These are phyloP conservation scores for Plectrocnemia conspersa DNA, from an alignment of 1,140 invertebrate genomes.

Conservation along the genomic window DNA sequence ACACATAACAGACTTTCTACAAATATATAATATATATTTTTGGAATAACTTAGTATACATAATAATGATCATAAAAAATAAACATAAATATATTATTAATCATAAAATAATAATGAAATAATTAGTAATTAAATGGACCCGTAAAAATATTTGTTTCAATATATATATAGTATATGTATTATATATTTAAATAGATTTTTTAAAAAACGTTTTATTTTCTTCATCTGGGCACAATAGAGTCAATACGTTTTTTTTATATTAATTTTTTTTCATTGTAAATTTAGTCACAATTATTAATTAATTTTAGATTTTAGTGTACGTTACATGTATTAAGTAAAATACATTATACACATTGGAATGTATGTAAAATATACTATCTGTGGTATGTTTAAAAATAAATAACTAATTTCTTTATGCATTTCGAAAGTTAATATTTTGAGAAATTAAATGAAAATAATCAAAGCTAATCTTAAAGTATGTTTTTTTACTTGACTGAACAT, in stretches of 20 bases:
- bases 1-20: neutral
- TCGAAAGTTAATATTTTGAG: too few relatives aligned
- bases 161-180: too few relatives aligned
- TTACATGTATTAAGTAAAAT: neutral
- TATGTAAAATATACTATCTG: neutral
- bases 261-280: neutral
- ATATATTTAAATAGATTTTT: constrained; percentile 20
- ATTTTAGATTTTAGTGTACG: neutral
- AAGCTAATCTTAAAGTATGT: too few relatives aligned
- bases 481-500: too few relatives aligned
- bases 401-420: too few relatives aligned
- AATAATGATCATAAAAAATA: constrained; percentile 16
- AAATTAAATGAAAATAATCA: too few relatives aligned
- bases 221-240: neutral
- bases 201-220: constrained; percentile 25
- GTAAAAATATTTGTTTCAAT: constrained; percentile 35
- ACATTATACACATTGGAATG: neutral
- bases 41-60: constrained; percentile 4
- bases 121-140: constrained; percentile 33
- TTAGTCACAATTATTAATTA: neutral
- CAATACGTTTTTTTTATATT: neutral
- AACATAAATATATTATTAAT: constrained; percentile 29
- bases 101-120: constrained; percentile 21
- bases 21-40: constrained; percentile 6
- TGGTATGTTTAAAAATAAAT: too few relatives aligned